A percentile compares a stretch with the other conserved stretches of the same genome.
phyloP scores from a whole-genome alignment of 2,888 invertebrate species.

The Troglohyphantes excavatus region DNA sequence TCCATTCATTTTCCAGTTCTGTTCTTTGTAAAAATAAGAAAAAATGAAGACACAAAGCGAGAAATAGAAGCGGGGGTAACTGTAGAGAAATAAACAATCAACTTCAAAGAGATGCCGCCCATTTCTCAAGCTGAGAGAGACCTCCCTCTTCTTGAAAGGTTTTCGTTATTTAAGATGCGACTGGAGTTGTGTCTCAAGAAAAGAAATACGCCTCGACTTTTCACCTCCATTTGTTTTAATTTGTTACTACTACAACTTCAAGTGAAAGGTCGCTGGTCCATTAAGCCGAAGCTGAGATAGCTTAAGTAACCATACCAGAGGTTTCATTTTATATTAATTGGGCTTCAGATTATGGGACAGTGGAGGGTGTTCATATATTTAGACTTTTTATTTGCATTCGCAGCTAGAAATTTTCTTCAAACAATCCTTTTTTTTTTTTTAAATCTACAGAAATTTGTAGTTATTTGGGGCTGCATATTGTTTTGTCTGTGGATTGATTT shows the following conservation, averaged over 20 bases:
- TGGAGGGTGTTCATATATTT: too few species aligned
- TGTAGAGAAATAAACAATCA: constrained; percentile 33
- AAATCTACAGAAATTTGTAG: too few species aligned
- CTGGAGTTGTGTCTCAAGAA: neutral
- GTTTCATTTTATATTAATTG: too few species aligned
- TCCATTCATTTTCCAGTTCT: constrained; percentile 28
- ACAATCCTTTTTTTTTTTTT: too few species aligned
- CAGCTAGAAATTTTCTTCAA: too few species aligned
- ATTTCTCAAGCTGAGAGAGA: constrained; percentile 17
- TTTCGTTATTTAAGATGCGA: constrained; percentile 2
- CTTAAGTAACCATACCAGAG: too few species aligned
- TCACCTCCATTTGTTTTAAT: neutral
- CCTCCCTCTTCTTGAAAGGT: neutral
- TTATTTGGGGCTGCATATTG: too few species aligned
- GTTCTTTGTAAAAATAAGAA: neutral
- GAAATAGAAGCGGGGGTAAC: neutral
- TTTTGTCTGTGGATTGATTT: too few species aligned
- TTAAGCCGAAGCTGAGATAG: neutral
- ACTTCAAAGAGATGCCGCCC: constrained; percentile 42
- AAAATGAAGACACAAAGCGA: neutral
- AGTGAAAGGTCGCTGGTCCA: neutral
- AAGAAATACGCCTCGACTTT: neutral
- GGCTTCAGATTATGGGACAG: too few species aligned
- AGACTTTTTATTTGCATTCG: too few species aligned
- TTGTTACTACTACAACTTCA: too few species aligned